These are phyloP conservation scores for Gambusia holbrooki DNA, from an alignment of 2,113 vertebrate genomes.

Conservation along the genomic window DNA sequence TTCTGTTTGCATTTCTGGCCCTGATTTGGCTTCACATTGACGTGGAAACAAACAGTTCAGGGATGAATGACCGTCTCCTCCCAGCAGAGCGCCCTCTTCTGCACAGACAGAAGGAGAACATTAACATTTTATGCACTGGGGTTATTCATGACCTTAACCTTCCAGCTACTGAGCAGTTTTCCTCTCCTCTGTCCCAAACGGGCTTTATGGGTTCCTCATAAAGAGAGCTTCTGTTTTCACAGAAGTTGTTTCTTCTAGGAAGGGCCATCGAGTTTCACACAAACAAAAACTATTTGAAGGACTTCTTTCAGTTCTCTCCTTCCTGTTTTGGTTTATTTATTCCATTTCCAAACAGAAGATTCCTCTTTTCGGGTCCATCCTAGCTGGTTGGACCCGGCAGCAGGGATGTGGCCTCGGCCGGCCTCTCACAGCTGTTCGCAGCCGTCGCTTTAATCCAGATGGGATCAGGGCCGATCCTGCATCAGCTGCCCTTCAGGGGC, in stretches of 20 bases:
- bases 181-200: conserved; percentile 24
- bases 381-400: not conserved
- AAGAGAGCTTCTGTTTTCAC: not conserved
- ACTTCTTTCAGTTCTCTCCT: no score
- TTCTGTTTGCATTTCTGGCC: not conserved
- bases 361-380: not conserved
- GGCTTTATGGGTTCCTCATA: not conserved
- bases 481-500: not conserved
- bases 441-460: not conserved
- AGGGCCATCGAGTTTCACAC: not conserved
- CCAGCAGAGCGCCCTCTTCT: conserved; percentile 32
- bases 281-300: not conserved
- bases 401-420: not conserved
- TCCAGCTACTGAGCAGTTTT: conserved; percentile 24
- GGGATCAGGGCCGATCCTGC: not conserved
- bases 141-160: conserved; percentile 30
- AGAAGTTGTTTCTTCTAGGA: not conserved
- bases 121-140: conserved; percentile 45
- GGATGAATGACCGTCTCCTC: conserved; percentile 23
- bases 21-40: not conserved
- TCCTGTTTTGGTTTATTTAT: not conserved
- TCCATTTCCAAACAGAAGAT: not conserved
- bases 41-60: no score
- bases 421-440: not conserved
- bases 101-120: conserved; percentile 26